Percentiles rank a stretch among this genome's conserved stretches.
These are phyloP conservation scores for Candoia aspera DNA, from an alignment of 2,113 vertebrate genomes.

Conservation along the genomic window DNA sequence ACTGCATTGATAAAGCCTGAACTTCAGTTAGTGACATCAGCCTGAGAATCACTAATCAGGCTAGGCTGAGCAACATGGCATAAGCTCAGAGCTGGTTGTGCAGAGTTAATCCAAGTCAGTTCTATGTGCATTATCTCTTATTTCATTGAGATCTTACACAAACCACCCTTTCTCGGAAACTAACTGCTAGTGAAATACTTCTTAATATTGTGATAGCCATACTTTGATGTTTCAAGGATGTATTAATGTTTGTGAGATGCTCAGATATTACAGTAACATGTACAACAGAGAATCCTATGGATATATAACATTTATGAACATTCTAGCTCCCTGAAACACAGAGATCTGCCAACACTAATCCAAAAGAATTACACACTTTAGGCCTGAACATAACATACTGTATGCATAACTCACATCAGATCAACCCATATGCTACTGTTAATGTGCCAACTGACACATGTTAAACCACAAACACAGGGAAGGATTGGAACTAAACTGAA, in stretches of 20 bases:
- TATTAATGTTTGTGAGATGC: constrained; percentile 41
- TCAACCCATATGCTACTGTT: constrained; percentile 75
- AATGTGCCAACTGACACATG: constrained; percentile 76
- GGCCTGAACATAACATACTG: constrained; percentile 74
- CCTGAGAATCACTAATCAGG: neutral
- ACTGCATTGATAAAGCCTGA: neutral
- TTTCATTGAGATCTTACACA: neutral
- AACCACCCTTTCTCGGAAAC: neutral
- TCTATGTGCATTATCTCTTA: neutral
- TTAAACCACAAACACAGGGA: constrained; percentile 74
- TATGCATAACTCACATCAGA: constrained; percentile 75
- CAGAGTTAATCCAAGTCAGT: neutral
- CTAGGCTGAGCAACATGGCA: neutral
- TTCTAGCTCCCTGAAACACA: constrained; percentile 65
- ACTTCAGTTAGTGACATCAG: neutral
- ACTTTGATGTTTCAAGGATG: neutral
- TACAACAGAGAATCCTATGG: constrained; percentile 65
- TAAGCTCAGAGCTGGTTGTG: neutral
- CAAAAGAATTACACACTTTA: constrained; percentile 76
- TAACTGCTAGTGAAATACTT: constrained; percentile 12
- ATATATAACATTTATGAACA: constrained; percentile 72
- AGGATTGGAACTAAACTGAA: constrained; percentile 65
- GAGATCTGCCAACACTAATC: constrained; percentile 75
- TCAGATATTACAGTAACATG: constrained; percentile 38
- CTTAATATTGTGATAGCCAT: constrained; percentile 6